Percentiles rank a stretch among this genome's conserved stretches.
phyloP scores from a whole-genome alignment of 2,888 invertebrate species.

The Drosophila parthenogenetica region DNA sequence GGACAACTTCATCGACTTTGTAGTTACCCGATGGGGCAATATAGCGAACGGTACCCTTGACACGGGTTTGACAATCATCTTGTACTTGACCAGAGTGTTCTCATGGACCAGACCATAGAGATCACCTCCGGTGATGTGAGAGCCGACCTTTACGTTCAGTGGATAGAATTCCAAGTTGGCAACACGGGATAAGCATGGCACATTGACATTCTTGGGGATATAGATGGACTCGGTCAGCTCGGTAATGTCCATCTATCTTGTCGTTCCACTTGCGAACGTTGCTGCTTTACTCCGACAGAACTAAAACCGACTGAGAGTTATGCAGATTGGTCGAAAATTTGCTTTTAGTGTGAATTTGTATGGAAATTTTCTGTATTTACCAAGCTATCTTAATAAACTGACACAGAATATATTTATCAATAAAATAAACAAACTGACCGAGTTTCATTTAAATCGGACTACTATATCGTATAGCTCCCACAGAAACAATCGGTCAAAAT shows the following conservation, averaged over 20 bases:
- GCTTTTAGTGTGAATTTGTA: too few relatives aligned
- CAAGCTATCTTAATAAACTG: too few relatives aligned
- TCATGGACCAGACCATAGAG: conserved; percentile 98
- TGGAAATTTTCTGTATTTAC: too few relatives aligned
- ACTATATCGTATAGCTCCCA: too few relatives aligned
- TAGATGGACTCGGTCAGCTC: conserved; percentile 98
- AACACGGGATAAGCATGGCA: conserved; percentile 94
- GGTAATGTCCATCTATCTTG: conserved; percentile 96
- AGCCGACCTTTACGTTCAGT: conserved; percentile 93
- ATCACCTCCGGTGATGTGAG: conserved; percentile 99
- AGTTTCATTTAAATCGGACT: too few relatives aligned
- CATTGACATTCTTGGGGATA: conserved; percentile 99
- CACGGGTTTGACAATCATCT: conserved; percentile 97
- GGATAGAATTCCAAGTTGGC: conserved; percentile 97
- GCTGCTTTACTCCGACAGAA: too few relatives aligned
- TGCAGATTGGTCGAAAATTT: too few relatives aligned
- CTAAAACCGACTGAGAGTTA: too few relatives aligned
- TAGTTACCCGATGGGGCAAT: conserved; percentile 97
- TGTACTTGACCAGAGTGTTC: conserved; percentile 98
- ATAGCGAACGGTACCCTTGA: conserved; percentile 98
- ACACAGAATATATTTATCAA: too few relatives aligned
- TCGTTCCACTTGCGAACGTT: too few relatives aligned
- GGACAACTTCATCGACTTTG: conserved; percentile 95
- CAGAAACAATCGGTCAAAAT: too few relatives aligned
- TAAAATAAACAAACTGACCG: too few relatives aligned